Evolutionary conservation across 2,888 invertebrate species (phyloP).

Genomic region (Clusia tigrina): DNA sequence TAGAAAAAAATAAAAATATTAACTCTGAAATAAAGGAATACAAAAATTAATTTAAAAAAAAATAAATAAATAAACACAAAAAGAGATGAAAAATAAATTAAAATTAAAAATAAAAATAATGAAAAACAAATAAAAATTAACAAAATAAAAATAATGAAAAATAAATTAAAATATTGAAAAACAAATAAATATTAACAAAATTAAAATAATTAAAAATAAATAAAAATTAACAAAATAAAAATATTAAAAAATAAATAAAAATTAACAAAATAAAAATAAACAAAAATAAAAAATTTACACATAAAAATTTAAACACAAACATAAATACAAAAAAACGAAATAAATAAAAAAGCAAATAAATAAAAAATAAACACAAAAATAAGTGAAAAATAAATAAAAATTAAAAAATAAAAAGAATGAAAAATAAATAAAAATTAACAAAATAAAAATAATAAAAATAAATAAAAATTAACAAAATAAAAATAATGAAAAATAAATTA

Average conservation of each 20-base stretch:
- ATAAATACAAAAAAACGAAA: neutral
- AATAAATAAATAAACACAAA: too few relatives aligned
- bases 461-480: neutral
- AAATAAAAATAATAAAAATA: neutral
- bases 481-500: neutral
- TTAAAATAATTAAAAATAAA: neutral
- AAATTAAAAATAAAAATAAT: too few relatives aligned
- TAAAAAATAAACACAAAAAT: neutral
- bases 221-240: neutral
- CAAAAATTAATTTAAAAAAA: too few relatives aligned
- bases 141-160: too few relatives aligned
- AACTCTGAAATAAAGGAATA: too few relatives aligned
- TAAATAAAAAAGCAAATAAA: conserved; percentile 1
- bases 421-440: neutral
- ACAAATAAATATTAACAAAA: neutral
- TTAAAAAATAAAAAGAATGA: neutral
- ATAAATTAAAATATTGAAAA: too few relatives aligned
- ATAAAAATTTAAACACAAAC: neutral
- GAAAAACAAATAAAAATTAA: too few relatives aligned
- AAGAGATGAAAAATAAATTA: too few relatives aligned
- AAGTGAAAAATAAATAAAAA: neutral
- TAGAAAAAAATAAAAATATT: too few relatives aligned
- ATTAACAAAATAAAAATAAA: neutral
- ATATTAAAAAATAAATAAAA: neutral
- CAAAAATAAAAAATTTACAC: neutral